Evolutionary conservation across 2,113 vertebrate species (phyloP).

Genomic region (Lonchura striata): DNA sequence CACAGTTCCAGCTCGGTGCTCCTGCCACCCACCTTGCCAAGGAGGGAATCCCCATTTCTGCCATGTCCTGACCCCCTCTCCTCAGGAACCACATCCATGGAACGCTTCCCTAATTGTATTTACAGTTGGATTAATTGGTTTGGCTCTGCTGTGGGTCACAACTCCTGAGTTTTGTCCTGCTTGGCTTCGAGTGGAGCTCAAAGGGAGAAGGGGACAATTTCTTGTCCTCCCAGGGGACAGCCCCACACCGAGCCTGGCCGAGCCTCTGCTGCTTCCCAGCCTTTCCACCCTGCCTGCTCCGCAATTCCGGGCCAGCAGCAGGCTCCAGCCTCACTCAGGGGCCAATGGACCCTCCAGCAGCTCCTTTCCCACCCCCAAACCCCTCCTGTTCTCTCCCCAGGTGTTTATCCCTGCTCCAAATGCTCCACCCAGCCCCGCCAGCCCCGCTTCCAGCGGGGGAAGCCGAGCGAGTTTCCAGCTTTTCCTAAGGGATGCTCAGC

Average conservation of each 20-base stretch:
- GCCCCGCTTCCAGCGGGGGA: background rate
- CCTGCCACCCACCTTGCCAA: background rate
- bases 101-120: background rate
- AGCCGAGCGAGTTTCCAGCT: background rate
- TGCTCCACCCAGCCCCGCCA: background rate
- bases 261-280: background rate
- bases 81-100: background rate
- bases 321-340: background rate
- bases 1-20: background rate
- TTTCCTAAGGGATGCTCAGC: background rate
- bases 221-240: background rate
- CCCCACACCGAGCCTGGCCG: background rate
- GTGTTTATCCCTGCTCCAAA: background rate
- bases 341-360: accelerated
- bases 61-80: background rate
- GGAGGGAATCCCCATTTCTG: background rate
- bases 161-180: background rate
- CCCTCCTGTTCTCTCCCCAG: background rate
- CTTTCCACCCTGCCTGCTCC: background rate
- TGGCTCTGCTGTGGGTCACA: background rate
- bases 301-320: accelerated
- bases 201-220: background rate
- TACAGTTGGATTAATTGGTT: accelerated
- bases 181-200: background rate
- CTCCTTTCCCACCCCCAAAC: background rate